Evolutionary conservation across 2,888 invertebrate genomes (phyloP), one percentile per base, ranked within the genome.

Genomic region (Trissolcus brochymenae): DNA sequence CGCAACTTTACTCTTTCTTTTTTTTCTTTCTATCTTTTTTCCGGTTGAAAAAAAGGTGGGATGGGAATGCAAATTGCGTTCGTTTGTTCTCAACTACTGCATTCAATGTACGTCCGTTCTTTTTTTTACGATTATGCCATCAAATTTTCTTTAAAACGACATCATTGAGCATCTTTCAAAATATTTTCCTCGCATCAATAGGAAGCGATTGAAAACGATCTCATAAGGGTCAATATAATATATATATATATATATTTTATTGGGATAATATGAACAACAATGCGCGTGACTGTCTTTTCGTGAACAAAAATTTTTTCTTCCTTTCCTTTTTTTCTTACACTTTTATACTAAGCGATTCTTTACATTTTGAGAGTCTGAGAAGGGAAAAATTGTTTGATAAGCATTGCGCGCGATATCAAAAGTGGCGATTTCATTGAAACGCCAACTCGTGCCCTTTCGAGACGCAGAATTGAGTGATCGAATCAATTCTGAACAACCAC

Each of bases 121-220:
- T 65, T 13, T 51, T 6, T 46, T 54, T 56, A 62, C 41, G 35
- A 29, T 19, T 60, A 56, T 41, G 64, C 70, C 16, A 46, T 51
- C 74, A 72, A 75, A 72, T 64, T 72, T 71, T 72, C 66, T 72
- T 71, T 68, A 68, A 72, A 75, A 78, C 75, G 75, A 75, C 72
- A 76, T 71, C 51, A 75, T 78, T 78, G 78, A 78, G 78, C 78
- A 78, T 78, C 75, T 78, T 78, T 78, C 75, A 74, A 78, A 78
- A 74, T 71, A 76, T 55, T 76, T 60, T 65, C 67, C 74, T 72
- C 73, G 51, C 25, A 66, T 51, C 53, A 61, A 65, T 54, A 21
- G 57, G 74, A 67, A 72, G 68, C 66, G 55, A 70, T 68, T 68
- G 64, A 74, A 74, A 74, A 78, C 66, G 70, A 70, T 74, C 71